Evolutionary conservation across 2,797 vertebrate genomes (phyloP).

Genomic region (Phataginus tetradactyla): DNA sequence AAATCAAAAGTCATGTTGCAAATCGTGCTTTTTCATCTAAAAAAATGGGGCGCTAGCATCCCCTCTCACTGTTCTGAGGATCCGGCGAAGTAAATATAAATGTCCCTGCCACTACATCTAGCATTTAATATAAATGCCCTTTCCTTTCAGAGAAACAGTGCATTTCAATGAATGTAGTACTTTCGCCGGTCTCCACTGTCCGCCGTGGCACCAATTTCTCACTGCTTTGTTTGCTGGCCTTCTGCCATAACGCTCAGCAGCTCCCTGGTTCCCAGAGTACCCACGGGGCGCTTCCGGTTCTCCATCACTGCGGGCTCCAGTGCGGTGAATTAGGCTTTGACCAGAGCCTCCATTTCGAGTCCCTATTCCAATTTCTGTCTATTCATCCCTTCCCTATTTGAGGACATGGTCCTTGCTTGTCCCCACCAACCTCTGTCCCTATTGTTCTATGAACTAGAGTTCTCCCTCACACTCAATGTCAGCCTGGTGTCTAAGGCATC

Average conservation of each 20-base stretch:
- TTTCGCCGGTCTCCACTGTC: not conserved
- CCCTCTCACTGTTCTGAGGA: not conserved
- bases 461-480: not conserved
- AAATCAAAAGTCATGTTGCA: not conserved
- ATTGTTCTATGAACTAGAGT: not conserved
- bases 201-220: not conserved
- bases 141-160: not conserved
- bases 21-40: not conserved
- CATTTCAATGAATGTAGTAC: not conserved
- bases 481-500: not conserved
- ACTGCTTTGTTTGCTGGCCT: not conserved
- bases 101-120: not conserved
- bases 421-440: not conserved
- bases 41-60: not conserved
- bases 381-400: not conserved
- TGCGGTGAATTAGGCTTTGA: not conserved
- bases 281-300: not conserved
- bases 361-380: not conserved
- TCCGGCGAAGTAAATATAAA: not conserved
- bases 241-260: not conserved
- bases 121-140: not conserved
- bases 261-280: not conserved
- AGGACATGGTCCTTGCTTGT: not conserved
- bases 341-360: not conserved
- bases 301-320: not conserved